Evolutionary conservation across 2,888 invertebrate species (phyloP), one percentile per base, ranked within the genome.

Genomic region (Drosophila kambysellisi): DNA sequence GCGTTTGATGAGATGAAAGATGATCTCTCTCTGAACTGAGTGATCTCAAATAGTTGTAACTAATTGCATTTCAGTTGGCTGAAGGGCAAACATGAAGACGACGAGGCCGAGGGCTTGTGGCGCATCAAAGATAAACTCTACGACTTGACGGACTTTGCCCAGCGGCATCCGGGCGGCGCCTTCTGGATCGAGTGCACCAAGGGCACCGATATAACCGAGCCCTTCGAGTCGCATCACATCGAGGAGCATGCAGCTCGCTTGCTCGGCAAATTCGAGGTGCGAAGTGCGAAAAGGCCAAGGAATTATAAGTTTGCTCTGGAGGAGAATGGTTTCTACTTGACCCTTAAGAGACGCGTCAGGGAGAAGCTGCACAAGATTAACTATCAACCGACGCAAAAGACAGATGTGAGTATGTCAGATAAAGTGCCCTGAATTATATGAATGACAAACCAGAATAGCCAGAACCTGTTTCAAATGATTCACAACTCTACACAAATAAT

Each of bases 81-180:
- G 35, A 93, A 94, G 56, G 95, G 95, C 3, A 96, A 96, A 90
- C 93, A 94, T 54, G 89, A 93, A 73, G 95, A 95, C 75, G 97
- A 96, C 80, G 95, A 95, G 4, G 96, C 96, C 0, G 96, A 96
- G 89, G 95, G 95, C 11, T 92, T 96, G 4, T 97, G 97, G 97
- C 94, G 97, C 77, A 94, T 97, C 29, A 94, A 95, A 81, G 94
- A 97, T 92, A 94, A 94, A 51, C 93, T 99, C 12, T 99, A 99
- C 92, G 97, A 99, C 93, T 94, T 99, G 43, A 95, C 95, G 0
- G 94, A 95, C 35, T 99, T 98, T 92, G 93, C 96, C 0, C 91
- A 95, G 2, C 94, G 93, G 41, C 99, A 99, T 94, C 99, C 98
- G 2, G 98, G 98, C 51, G 97, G 98, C 1, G 92, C 94, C 2